phyloP scores from a whole-genome alignment of 2,113 vertebrate genomes.

The Tricholaema leucomelas region DNA sequence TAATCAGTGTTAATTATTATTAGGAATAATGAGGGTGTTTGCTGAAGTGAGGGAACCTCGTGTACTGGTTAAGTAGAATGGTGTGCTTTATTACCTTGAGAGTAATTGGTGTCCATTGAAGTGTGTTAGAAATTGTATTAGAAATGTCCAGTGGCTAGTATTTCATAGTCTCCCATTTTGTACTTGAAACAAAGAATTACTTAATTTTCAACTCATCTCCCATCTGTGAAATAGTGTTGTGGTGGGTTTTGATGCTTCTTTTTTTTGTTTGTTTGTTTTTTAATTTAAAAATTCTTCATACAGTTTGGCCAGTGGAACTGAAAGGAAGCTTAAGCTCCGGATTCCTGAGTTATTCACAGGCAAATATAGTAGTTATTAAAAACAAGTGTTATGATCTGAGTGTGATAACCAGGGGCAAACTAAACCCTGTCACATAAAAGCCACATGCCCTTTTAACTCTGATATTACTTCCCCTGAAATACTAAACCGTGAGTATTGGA shows the following conservation, averaged over 20 bases:
- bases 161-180: not conserved
- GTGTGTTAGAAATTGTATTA: not conserved
- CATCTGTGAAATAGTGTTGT: not conserved
- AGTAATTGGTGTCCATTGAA: not conserved
- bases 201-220: not conserved
- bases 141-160: not conserved
- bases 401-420: not conserved
- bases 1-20: not conserved
- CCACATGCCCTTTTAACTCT: not conserved
- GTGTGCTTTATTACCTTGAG: not conserved
- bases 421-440: not conserved
- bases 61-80: not conserved
- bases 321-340: not conserved
- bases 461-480: not conserved
- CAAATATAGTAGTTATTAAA: not conserved
- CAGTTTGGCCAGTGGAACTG: not conserved
- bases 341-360: not conserved
- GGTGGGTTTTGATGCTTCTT: not conserved
- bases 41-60: not conserved
- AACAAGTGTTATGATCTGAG: not conserved
- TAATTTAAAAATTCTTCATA: not conserved
- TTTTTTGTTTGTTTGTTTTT: not conserved
- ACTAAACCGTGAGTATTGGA: not conserved
- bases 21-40: not conserved
- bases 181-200: not conserved